Evolutionary conservation across 53 echinoderm and acorn worm species (phyloP).

Genomic region (Patiria pectinifera): DNA sequence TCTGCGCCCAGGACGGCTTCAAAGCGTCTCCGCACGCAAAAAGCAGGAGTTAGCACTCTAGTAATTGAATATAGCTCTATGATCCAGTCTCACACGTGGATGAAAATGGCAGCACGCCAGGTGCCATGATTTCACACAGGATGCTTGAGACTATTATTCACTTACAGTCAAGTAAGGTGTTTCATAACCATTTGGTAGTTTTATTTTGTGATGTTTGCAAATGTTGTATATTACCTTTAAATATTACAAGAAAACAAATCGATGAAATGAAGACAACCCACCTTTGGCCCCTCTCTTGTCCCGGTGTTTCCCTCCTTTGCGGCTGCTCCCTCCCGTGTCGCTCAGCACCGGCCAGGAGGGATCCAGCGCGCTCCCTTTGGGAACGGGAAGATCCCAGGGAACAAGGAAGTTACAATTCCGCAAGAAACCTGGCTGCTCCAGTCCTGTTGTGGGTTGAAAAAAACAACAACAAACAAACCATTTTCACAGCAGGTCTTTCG

Average conservation of each 20-base stretch:
- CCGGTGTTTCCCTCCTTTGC: constrained; percentile 80
- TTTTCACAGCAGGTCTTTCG: no score
- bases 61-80: no score
- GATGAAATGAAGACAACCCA: constrained; percentile 1
- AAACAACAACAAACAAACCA: not conserved
- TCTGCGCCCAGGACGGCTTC: no score
- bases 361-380: constrained; percentile 86
- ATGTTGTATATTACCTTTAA: no score
- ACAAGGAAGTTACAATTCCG: constrained; percentile 87
- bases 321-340: constrained; percentile 63
- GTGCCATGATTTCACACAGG: not conserved
- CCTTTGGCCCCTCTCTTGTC: constrained; percentile 87
- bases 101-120: no score
- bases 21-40: no score
- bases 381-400: constrained; percentile 97
- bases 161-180: no score
- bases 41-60: no score
- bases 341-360: constrained; percentile 89
- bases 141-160: not conserved
- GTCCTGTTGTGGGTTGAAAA: constrained; percentile 56
- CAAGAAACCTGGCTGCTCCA: constrained; percentile 90
- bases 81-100: no score
- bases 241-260: not conserved
- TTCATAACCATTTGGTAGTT: no score
- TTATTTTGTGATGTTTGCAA: no score